Evolutionary conservation across 2,113 vertebrate species (phyloP).

Genomic region (Globicephala melas): DNA sequence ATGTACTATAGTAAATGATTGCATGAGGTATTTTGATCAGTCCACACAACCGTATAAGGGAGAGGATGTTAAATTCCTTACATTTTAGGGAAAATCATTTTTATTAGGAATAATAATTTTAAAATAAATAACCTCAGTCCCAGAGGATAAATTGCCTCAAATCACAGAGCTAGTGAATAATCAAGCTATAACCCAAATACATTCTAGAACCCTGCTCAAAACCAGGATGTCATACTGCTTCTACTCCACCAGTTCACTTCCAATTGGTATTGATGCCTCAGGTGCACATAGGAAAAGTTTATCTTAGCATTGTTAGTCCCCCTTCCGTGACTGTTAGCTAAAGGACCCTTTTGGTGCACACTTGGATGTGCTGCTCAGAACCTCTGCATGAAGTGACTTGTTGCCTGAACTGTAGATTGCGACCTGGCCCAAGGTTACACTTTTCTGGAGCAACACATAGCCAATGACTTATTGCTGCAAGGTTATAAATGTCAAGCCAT

Average conservation of each 20-base stretch:
- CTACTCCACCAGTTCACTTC: not conserved
- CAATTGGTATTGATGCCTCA: not conserved
- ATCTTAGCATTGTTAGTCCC: not conserved
- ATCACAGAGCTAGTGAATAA: not conserved
- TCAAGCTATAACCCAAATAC: not conserved
- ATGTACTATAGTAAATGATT: not conserved
- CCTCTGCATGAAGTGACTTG: no score
- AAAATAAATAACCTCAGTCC: not conserved
- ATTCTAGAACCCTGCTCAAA: not conserved
- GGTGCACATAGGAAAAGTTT: fast-evolving
- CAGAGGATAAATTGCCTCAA: not conserved
- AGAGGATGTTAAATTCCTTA: not conserved
- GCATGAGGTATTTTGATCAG: not conserved
- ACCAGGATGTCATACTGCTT: not conserved
- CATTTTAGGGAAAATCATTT: not conserved
- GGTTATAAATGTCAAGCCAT: not conserved
- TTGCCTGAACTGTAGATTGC: not conserved
- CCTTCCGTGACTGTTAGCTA: not conserved
- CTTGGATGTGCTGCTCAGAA: no score
- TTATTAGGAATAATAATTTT: not conserved
- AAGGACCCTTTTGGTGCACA: fast-evolving
- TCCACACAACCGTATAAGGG: not conserved
- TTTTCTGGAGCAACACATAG: not conserved
- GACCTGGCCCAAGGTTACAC: no score
- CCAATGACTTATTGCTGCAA: not conserved